phyloP scores from a whole-genome alignment of 1,140 invertebrate species.

The Saxidomus purpurata region DNA sequence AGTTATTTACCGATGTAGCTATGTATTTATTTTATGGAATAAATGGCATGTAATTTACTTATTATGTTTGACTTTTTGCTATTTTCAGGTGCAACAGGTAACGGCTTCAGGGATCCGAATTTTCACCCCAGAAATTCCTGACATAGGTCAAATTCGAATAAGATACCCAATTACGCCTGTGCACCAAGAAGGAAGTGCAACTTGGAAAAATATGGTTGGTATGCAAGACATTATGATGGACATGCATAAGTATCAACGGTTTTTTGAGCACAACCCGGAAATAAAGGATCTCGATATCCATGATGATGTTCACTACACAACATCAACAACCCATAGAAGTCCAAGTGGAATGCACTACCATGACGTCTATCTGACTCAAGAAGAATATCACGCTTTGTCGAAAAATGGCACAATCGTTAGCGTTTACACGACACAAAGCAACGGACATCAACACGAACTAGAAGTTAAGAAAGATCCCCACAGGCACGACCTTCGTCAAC shows the following conservation, averaged over 20 bases:
- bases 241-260: constrained; percentile 54
- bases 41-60: too few species aligned
- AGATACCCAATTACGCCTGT: constrained; percentile 79
- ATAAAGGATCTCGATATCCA: constrained; percentile 19
- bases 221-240: constrained; percentile 78
- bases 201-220: constrained; percentile 79
- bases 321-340: not conserved
- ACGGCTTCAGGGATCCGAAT: constrained; percentile 72
- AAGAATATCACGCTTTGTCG: constrained; percentile 1
- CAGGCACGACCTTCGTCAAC: not conserved
- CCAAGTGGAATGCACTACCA: constrained; percentile 52
- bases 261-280: constrained; percentile 48
- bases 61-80: too few species aligned
- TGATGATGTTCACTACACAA: not conserved
- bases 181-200: constrained; percentile 73
- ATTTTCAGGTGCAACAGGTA: constrained; percentile 68
- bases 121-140: constrained; percentile 71
- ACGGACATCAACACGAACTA: constrained; percentile 66
- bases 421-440: constrained; percentile 55
- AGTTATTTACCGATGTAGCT: too few species aligned
- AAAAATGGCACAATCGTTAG: not conserved
- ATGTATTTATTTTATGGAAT: too few species aligned
- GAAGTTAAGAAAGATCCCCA: not conserved
- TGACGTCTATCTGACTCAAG: constrained; percentile 60
- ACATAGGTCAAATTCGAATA: constrained; percentile 71